These are phyloP conservation scores for Patella depressa DNA, from an alignment of 2,888 invertebrate species.

Conservation along the genomic window DNA sequence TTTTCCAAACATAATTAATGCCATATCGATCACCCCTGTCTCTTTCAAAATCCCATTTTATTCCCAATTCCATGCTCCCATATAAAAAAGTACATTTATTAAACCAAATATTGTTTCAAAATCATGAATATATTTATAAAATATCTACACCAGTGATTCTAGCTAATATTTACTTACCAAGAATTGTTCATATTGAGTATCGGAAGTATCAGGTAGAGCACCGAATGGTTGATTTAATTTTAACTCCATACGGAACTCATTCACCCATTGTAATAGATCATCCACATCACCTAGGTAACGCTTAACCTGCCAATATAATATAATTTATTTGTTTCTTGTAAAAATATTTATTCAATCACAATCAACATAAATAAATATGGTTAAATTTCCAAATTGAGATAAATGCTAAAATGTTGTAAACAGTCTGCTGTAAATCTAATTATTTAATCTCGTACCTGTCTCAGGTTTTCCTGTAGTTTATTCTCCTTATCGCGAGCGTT, in stretches of 20 bases:
- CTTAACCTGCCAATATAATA: conserved; percentile 60
- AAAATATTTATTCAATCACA: neutral
- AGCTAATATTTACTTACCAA: conserved; percentile 46
- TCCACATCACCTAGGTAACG: conserved; percentile 68
- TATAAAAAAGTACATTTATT: too few species aligned
- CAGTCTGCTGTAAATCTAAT: too few species aligned
- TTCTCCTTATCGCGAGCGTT: conserved; percentile 66
- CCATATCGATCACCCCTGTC: too few species aligned
- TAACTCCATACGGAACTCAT: conserved; percentile 63
- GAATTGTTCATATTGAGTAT: conserved; percentile 65
- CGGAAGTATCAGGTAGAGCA: conserved; percentile 68
- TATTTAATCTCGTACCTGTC: conserved; percentile 54
- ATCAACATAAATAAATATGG: neutral
- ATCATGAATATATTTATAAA: too few species aligned
- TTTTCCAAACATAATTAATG: too few species aligned
- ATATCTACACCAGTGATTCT: too few species aligned
- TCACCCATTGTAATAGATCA: conserved; percentile 65
- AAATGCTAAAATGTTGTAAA: too few species aligned
- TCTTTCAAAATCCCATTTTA: too few species aligned
- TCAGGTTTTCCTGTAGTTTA: conserved; percentile 66
- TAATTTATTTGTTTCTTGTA: neutral
- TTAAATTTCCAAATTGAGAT: neutral
- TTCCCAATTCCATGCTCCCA: too few species aligned
- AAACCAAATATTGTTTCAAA: too few species aligned
- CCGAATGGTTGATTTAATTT: conserved; percentile 66